Percentiles rank a stretch among this genome's conserved stretches.
Evolutionary conservation across 1,140 invertebrate genomes (phyloP).

Genomic region (Neoseiulus cucumeris): DNA sequence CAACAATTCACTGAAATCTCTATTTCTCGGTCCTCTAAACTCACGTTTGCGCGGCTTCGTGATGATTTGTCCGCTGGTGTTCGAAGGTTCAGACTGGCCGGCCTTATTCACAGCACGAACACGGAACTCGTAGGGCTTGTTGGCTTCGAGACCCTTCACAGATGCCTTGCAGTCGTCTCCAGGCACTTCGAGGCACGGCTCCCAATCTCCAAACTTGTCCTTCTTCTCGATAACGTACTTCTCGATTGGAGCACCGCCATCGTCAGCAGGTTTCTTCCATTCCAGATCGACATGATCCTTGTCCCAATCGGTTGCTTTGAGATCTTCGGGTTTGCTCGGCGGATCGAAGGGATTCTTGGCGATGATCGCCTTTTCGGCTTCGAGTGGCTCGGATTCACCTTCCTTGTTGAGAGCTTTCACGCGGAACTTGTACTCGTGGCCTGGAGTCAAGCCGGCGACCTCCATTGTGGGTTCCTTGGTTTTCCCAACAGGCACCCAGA

Average conservation of each 20-base stretch:
- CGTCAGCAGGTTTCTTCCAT: conserved; percentile 55
- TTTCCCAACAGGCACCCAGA: conserved; percentile 53
- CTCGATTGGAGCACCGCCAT: conserved; percentile 67
- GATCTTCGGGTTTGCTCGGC: conserved; percentile 72
- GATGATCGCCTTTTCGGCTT: conserved; percentile 57
- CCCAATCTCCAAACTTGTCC: conserved; percentile 83
- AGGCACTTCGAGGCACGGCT: conserved; percentile 63
- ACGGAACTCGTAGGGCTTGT: conserved; percentile 71
- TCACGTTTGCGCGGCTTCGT: conserved; percentile 58
- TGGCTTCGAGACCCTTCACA: conserved; percentile 71
- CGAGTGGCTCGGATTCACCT: conserved; percentile 83
- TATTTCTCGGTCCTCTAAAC: neutral
- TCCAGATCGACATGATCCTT: conserved; percentile 72
- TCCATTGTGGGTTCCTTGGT: conserved; percentile 37
- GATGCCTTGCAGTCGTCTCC: conserved; percentile 55
- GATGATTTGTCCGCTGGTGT: conserved; percentile 63
- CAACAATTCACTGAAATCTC: neutral
- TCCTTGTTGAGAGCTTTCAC: conserved; percentile 87
- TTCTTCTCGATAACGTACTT: conserved; percentile 78
- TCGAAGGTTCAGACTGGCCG: conserved; percentile 41
- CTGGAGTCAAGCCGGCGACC: conserved; percentile 63
- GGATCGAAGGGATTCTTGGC: conserved; percentile 94
- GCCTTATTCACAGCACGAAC: conserved; percentile 66
- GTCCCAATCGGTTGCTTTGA: conserved; percentile 84
- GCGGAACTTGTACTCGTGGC: conserved; percentile 81